A percentile compares a stretch with the other conserved stretches of the same genome.
phyloP scores from a whole-genome alignment of 1,140 invertebrate species.

The Zaprionus vittiger region DNA sequence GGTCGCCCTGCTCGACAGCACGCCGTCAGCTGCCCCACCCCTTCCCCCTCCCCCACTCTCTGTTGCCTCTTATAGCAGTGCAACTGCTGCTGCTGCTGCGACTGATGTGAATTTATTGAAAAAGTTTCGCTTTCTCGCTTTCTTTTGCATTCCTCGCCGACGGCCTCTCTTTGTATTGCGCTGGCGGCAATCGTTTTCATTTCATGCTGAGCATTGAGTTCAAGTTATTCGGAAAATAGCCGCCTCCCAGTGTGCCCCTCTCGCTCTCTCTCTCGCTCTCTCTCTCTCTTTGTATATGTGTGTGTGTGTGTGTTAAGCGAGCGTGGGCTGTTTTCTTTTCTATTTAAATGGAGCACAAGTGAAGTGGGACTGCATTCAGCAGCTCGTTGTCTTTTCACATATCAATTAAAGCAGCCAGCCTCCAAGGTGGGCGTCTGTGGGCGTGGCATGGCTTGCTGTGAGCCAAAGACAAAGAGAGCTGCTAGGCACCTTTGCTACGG shows the following conservation, averaged over 20 bases:
- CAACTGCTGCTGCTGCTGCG: slow-evolving; percentile 40
- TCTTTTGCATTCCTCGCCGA: slow-evolving; percentile 55
- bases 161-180: slow-evolving; percentile 62
- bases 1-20: slow-evolving; percentile 44
- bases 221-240: slow-evolving; percentile 83
- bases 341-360: slow-evolving; percentile 83
- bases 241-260: slow-evolving; percentile 41
- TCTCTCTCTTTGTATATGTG: slow-evolving; percentile 16
- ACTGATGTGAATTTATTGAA: slow-evolving; percentile 80
- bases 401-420: slow-evolving; percentile 67
- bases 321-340: slow-evolving; percentile 67
- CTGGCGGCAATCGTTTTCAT: slow-evolving; percentile 70
- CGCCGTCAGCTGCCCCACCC: slow-evolving; percentile 16
- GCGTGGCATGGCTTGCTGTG: slow-evolving; percentile 10
- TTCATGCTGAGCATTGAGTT: slow-evolving; percentile 77
- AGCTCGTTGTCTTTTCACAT: slow-evolving; percentile 61
- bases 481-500: not conserved
- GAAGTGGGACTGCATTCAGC: slow-evolving; percentile 63
- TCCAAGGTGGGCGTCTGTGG: not conserved
- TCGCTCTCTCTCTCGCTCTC: slow-evolving; percentile 9
- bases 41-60: not conserved
- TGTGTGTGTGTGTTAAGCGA: slow-evolving; percentile 25
- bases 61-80: not conserved
- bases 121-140: slow-evolving; percentile 75
- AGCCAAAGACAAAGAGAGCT: no score